These are phyloP conservation scores for Linnaemya tessellans DNA, from an alignment of 2,888 invertebrate species.

Conservation along the genomic window DNA sequence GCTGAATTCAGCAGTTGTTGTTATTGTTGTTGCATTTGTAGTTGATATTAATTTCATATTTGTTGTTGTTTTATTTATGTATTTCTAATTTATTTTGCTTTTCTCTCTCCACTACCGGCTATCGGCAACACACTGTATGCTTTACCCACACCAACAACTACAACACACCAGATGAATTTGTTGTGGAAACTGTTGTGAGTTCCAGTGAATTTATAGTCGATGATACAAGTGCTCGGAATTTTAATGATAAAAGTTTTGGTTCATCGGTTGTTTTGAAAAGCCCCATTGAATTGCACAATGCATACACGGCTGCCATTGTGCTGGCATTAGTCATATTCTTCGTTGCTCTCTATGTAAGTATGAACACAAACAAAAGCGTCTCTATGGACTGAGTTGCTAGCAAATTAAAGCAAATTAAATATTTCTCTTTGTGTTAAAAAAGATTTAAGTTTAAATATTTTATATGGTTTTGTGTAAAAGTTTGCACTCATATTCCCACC, in stretches of 20 bases:
- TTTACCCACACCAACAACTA: not conserved
- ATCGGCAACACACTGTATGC: not conserved
- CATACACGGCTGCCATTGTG: slow-evolving; percentile 91
- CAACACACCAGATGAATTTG: slow-evolving; percentile 86
- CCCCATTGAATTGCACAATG: slow-evolving; percentile 88
- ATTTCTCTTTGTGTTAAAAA: slow-evolving; percentile 12
- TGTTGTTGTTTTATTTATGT: slow-evolving; percentile 36
- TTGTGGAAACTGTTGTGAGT: slow-evolving; percentile 87
- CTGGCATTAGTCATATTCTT: slow-evolving; percentile 89
- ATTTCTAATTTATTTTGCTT: slow-evolving; percentile 50
- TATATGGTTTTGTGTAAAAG: not conserved
- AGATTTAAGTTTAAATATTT: slow-evolving; percentile 13
- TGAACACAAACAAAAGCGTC: not conserved
- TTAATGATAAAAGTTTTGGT: slow-evolving; percentile 83
- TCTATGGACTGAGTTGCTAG: not conserved
- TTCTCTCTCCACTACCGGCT: not conserved
- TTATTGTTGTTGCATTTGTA: slow-evolving; percentile 33
- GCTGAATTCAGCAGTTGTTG: slow-evolving; percentile 40
- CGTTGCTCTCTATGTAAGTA: slow-evolving; percentile 88
- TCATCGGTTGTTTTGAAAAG: slow-evolving; percentile 83
- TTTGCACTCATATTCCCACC: not conserved
- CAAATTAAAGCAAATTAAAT: slow-evolving; percentile 39
- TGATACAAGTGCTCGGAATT: slow-evolving; percentile 83
- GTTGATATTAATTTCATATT: slow-evolving; percentile 33
- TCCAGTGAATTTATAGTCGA: slow-evolving; percentile 84